phyloP scores from a whole-genome alignment of 1,140 invertebrate species.

The Littorina saxatilis region DNA sequence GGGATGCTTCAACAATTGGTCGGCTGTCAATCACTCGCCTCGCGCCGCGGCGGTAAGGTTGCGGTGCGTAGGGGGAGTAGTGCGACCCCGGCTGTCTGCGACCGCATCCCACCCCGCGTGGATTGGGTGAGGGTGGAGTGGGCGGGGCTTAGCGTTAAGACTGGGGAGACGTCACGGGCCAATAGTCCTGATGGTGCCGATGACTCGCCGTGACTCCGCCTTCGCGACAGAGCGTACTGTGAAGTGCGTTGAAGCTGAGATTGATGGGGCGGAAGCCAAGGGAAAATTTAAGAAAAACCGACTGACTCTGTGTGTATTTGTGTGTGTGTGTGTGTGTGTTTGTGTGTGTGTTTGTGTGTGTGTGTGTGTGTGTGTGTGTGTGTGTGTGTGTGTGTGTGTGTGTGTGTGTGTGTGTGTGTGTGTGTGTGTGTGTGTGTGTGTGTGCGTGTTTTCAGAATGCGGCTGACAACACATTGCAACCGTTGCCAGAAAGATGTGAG shows the following conservation, averaged over 20 bases:
- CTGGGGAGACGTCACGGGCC: constrained; percentile 4
- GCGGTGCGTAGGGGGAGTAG: background rate
- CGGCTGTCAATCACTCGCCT: constrained; percentile 36
- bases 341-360: constrained; percentile 17
- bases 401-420: constrained; percentile 25
- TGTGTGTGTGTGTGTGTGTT: constrained; percentile 13
- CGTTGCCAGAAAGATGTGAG: too few species aligned
- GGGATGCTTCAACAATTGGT: constrained; percentile 43
- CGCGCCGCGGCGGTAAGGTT: background rate
- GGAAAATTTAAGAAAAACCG: too few species aligned
- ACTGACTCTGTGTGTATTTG: constrained; percentile 4
- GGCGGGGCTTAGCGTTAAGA: background rate
- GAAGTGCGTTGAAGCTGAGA: too few species aligned
- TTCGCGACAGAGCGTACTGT: too few species aligned
- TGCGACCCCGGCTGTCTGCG: background rate
- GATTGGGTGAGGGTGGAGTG: background rate
- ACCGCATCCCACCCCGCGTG: background rate
- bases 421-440: too few species aligned
- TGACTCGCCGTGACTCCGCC: constrained; percentile 24
- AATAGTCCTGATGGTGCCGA: constrained; percentile 22
- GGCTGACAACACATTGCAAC: too few species aligned
- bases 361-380: constrained; percentile 29
- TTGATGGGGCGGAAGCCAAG: too few species aligned
- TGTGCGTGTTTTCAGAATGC: too few species aligned
- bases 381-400: constrained; percentile 26